Base-by-base conservation (phyloP, 2,888 invertebrate species). In the Chrysolina oricalcia region DNA sequence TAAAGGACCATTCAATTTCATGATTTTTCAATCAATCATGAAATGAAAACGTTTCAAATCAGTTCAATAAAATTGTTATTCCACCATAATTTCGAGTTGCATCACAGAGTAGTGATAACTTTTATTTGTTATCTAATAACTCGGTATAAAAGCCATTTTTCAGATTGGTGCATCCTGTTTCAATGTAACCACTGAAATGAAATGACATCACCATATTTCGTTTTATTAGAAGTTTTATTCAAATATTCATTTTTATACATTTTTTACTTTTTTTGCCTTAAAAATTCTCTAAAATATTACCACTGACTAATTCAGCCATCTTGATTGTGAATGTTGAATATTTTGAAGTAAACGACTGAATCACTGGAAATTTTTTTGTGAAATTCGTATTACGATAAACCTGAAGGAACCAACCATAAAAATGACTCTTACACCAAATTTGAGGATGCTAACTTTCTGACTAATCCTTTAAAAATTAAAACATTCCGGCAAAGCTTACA, bases 1-100 rank as follows among this genome's bases (percentile, higher is more conserved):
- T 23, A 66, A 50, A 70, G 23, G 64, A 64, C 56, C 59, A 66
- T 50, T 17, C 68, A 59, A 41, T 75, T 71, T 72, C 46, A 72
- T 69, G 56, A 75, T 65, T 50, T 64, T 17, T 59, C 56, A 70
- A 70, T 65, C 56, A 70, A 43, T 65, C 56, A 70, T 46, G 50
- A 19, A 59, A 63, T 69, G 53, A 65, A 53, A 62, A 74, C 35
- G 65, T 19, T 53, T 17, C 35, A 70, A 46, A 70, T 48, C 35
- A 66, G 23, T 67, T 62, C 27, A 43, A 17, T 19, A n/a, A 17
- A 50, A 50, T 53, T 53, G 21, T 13, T 21, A 10, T 6, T 53
- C 19, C 11, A 19, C 21, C 11, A 11, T 13, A 5, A 53, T 53
- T 53, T 21, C 0, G 53, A 59, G 59, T 9, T 59, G 15, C 15